Evolutionary conservation across 1,140 invertebrate genomes (phyloP), one percentile per base, ranked within the genome.

Genomic region (Hormaphis cornu): DNA sequence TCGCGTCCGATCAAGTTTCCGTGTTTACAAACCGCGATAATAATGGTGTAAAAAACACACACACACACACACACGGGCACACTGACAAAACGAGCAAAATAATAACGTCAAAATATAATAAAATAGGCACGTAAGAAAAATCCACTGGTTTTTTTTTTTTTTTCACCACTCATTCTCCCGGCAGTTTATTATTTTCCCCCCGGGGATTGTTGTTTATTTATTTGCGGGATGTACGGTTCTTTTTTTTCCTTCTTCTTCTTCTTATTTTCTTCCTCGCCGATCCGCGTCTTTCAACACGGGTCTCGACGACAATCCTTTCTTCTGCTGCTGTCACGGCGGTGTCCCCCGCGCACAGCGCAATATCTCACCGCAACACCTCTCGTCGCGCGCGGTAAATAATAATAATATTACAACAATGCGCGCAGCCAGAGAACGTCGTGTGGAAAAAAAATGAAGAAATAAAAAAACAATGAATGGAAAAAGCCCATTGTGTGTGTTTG

Each of bases 331-430:
- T 66, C 61, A 66, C 44, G 61, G 44, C n/a, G n/a, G n/a, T n/a
- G n/a, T 24, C 18, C 35, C 44, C 44, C 24, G 35, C 18, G 28
- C 50, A 66, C 61, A 66, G 28, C 50, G 50, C 61, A 66, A 66
- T 66, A 66, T 66, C 61, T 66, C 61, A 66, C n/a, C n/a, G n/a
- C 26, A 66, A 66, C 61, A 66, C 61, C 61, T 66, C 61, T 48
- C 28, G 42, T 24, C 54, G 18, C 54, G 18, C 53, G 30, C 53
- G 33, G 12, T 33, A 35, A 33, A 35, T 20, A 20, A 33, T 54
- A 33, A 35, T 35, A 54, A 33, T 10, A 53, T 53, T 53, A 53
- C 16, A 53, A 53, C 50, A 53, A 53, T 53, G 30, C 50, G n/a
- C 50, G 18, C 33, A 44, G 61, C n/a, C n/a, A n/a, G n/a, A n/a